These are phyloP conservation scores for Psittacula echo DNA, from an alignment of 2,797 vertebrate species.

Conservation along the genomic window DNA sequence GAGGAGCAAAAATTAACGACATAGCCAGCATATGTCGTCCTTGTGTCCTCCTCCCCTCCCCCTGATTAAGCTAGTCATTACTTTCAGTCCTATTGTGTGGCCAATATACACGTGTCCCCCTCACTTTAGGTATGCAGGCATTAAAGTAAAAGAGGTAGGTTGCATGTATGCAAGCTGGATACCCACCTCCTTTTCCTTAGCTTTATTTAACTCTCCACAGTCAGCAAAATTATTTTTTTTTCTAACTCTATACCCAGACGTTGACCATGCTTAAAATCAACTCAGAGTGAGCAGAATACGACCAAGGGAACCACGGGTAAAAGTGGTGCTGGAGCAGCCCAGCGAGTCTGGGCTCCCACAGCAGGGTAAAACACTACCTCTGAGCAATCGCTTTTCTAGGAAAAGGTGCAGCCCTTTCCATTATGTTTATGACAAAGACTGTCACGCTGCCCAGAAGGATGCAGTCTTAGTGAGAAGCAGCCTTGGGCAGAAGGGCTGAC, in stretches of 20 bases:
- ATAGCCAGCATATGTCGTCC: neutral
- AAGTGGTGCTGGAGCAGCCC: fast-evolving
- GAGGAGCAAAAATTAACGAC: neutral
- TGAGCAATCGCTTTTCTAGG: neutral
- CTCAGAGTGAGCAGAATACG: fast-evolving
- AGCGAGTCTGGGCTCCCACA: neutral
- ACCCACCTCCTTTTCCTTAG: fast-evolving
- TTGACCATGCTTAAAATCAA: neutral
- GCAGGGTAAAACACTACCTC: neutral
- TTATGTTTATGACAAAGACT: neutral
- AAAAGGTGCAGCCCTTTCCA: neutral
- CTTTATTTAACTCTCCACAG: neutral
- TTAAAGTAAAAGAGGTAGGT: neutral
- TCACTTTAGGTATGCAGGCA: neutral
- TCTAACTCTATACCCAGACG: neutral
- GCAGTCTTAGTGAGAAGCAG: neutral
- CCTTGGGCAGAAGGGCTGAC: neutral
- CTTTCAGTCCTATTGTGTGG: neutral
- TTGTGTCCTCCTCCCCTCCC: neutral
- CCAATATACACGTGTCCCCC: neutral
- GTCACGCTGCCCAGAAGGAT: neutral
- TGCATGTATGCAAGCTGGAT: neutral
- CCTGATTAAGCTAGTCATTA: fast-evolving
- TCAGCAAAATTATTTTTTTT: neutral
- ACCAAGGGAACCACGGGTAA: fast-evolving